Percentiles rank a stretch among this genome's conserved stretches.
Conservation (phyloP, 2,888 invertebrate species). For the Lumbricus terrestris region DNA sequence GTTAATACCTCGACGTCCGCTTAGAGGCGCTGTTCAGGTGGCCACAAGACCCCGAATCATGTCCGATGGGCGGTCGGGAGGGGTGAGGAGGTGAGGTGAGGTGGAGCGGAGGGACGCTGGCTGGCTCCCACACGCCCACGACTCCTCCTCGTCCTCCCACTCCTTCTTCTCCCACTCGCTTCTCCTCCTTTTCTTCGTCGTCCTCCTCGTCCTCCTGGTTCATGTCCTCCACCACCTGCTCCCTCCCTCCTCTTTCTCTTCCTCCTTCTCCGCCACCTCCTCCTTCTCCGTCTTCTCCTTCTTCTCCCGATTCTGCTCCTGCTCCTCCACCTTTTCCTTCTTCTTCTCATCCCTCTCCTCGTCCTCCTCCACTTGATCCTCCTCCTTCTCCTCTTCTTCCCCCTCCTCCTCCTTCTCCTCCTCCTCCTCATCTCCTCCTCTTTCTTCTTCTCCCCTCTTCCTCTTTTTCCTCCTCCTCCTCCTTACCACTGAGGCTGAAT, state of each 20-base stretch:
- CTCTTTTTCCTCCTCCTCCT: too few relatives aligned
- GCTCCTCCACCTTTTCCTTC: not conserved
- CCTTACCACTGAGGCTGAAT: not conserved
- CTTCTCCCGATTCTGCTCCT: not conserved
- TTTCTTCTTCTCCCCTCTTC: too few relatives aligned
- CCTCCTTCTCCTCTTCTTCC: too few relatives aligned
- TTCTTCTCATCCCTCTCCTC: not conserved
- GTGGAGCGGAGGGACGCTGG: not conserved
- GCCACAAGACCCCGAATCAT: not conserved
- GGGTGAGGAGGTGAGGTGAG: too few relatives aligned
- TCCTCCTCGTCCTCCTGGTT: too few relatives aligned
- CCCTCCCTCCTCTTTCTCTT: too few relatives aligned
- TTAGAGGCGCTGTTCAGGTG: not conserved
- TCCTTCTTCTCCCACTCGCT: too few relatives aligned
- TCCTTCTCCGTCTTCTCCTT: too few relatives aligned
- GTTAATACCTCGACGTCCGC: not conserved
- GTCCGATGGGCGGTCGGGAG: not conserved
- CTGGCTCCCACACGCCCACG: not conserved
- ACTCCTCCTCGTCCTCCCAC: not conserved
- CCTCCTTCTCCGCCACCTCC: too few relatives aligned
- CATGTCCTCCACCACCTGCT: too few relatives aligned
- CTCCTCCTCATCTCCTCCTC: not conserved
- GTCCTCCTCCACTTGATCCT: not conserved
- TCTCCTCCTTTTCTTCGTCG: too few relatives aligned
- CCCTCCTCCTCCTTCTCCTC: not conserved